These are phyloP conservation scores for Sphaeridia pumilis DNA, from an alignment of 2,888 invertebrate genomes.

Conservation along the genomic window DNA sequence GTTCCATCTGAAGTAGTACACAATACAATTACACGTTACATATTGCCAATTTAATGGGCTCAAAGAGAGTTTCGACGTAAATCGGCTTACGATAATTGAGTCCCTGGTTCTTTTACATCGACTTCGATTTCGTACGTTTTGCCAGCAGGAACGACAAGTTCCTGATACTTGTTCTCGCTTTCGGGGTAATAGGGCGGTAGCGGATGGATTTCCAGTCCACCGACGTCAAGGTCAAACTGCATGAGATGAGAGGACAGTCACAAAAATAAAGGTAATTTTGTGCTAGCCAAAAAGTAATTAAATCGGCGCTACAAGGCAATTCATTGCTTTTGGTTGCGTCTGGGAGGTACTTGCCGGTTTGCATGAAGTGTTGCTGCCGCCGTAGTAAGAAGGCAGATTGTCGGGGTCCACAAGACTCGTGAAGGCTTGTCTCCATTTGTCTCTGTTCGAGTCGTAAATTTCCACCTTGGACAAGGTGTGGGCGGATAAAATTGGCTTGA, in stretches of 20 bases:
- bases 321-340: too few relatives aligned
- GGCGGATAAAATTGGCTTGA: slow-evolving; percentile 6
- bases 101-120: slow-evolving; percentile 1
- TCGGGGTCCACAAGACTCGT: slow-evolving; percentile 1
- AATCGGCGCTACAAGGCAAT: too few relatives aligned
- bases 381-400: slow-evolving; percentile 7
- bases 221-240: too few relatives aligned
- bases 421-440: slow-evolving; percentile 5
- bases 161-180: too few relatives aligned
- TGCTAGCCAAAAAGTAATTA: too few relatives aligned
- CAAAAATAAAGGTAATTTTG: too few relatives aligned
- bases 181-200: neutral
- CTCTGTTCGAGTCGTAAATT: slow-evolving; percentile 11
- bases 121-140: neutral
- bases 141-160: neutral
- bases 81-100: slow-evolving; percentile 1
- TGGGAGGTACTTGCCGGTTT: too few relatives aligned
- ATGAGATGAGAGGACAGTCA: too few relatives aligned
- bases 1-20: slow-evolving; percentile 7
- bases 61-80: neutral
- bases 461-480: slow-evolving; percentile 6
- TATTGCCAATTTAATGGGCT: neutral
- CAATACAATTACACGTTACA: neutral
- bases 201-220: neutral
- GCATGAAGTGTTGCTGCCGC: slow-evolving; percentile 9